Evolutionary conservation across 1,140 invertebrate species (phyloP), one percentile per base, ranked within the genome.

Genomic region (Cyphomyrmex costatus): DNA sequence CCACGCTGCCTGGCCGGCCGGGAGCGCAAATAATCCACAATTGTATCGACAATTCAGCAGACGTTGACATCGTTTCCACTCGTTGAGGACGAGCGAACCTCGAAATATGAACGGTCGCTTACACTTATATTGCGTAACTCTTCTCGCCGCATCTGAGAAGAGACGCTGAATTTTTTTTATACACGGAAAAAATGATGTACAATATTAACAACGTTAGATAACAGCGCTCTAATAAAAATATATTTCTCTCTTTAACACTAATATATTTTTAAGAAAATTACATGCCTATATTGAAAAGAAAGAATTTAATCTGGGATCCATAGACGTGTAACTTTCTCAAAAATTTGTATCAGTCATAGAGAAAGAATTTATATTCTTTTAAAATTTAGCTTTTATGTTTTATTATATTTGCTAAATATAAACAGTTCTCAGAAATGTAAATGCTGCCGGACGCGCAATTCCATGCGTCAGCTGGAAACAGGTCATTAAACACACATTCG

Each of bases 11-110:
- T 46, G 58, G 16, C 58, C 30, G 53, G 12, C 19, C 60, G 27
- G 77, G 61, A 82, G 76, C 53, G 85, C 85, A 85, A 88, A 88
- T 76, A 88, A 88, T 86, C 58, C 68, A 51, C 86, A 87, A 78
- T 87, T 86, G 87, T 77, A 86, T 86, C 53, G 85, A 36, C 76
- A 82, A 86, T 30, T 58, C 27, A 60, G 36, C 63, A 70, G 76
- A 30, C 70, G 60, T 83, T 71, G 77, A 78, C 85, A 30, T 53
- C 56, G 84, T 19, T 33, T 30, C 33, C n/a, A 3, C 33, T 10
- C 24, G 33, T 36, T 42, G 19, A 42, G 24, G 46, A 66, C 68
- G 53, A n/a, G 46, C 33, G 21, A 19, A 70, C 21, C 24, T 68
- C 49, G 70, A 74, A 71, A 68, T 16, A 70, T 14, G 36, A 10